Conservation (phyloP, 2,888 invertebrate genomes). For the Agrotis puta region DNA sequence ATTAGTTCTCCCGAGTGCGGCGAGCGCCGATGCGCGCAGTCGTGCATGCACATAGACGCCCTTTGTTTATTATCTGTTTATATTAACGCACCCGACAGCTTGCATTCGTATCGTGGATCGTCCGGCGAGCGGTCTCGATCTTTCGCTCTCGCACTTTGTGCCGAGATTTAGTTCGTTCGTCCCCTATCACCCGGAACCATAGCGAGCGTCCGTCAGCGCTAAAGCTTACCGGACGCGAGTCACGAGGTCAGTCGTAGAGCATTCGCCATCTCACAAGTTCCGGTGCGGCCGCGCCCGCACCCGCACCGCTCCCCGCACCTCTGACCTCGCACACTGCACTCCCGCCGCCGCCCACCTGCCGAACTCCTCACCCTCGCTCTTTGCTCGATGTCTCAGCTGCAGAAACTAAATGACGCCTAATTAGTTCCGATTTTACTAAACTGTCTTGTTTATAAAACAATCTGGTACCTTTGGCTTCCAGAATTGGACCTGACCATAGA, state of each 20-base stretch:
- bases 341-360: conserved; percentile 59
- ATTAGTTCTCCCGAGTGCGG: conserved; percentile 90
- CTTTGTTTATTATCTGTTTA: conserved; percentile 90
- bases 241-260: conserved; percentile 90
- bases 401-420: conserved; percentile 57
- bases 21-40: conserved; percentile 88
- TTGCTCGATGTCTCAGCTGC: conserved; percentile 65
- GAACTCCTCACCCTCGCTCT: conserved; percentile 65
- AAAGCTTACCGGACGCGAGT: conserved; percentile 81
- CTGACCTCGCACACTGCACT: conserved; percentile 72
- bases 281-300: conserved; percentile 80
- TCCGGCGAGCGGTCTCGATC: conserved; percentile 87
- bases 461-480: conserved; percentile 9
- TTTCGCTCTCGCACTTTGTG: conserved; percentile 82
- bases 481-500: conserved; percentile 6
- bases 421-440: conserved; percentile 50
- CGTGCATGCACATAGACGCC: conserved; percentile 90
- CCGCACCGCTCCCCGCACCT: conserved; percentile 63
- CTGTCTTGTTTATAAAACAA: conserved; percentile 22
- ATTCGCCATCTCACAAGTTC: conserved; percentile 91
- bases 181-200: conserved; percentile 82
- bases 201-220: conserved; percentile 82
- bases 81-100: conserved; percentile 90
- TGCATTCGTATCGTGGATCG: conserved; percentile 88
- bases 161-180: conserved; percentile 80